phyloP scores from a whole-genome alignment of 1,140 invertebrate genomes.

The Hermetia illucens region DNA sequence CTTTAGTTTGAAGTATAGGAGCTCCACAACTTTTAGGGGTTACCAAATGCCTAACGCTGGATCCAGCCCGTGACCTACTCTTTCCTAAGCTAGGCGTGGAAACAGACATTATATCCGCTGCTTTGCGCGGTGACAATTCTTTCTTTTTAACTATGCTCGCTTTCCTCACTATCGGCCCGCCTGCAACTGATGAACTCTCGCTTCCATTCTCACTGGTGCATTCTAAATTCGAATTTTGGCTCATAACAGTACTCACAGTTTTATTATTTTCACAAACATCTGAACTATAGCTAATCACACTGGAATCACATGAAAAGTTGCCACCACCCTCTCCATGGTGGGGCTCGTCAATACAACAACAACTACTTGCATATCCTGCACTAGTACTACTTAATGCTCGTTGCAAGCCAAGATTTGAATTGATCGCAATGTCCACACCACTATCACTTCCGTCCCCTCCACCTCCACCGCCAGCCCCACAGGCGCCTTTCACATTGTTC shows the following conservation, averaged over 20 bases:
- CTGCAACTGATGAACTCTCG: constrained; percentile 54
- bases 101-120: too few species aligned
- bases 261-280: constrained; percentile 37
- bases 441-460: constrained; percentile 57
- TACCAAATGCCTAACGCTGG: too few species aligned
- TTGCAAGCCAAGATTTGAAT: constrained; percentile 25
- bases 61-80: too few species aligned
- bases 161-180: constrained; percentile 22
- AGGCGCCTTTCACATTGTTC: constrained; percentile 1
- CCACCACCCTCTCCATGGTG: constrained; percentile 28
- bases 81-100: too few species aligned
- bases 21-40: too few species aligned
- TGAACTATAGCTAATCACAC: constrained; percentile 58
- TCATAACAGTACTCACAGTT: constrained; percentile 28
- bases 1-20: constrained; percentile 32
- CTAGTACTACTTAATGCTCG: constrained; percentile 39
- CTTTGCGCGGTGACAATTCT: constrained; percentile 15
- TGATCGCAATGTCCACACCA: constrained; percentile 52
- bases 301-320: constrained; percentile 51
- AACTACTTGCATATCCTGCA: constrained; percentile 45
- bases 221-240: constrained; percentile 30
- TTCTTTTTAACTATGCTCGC: constrained; percentile 20
- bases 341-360: constrained; percentile 31
- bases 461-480: constrained; percentile 7
- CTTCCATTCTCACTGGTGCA: constrained; percentile 54